Base-by-base conservation (phyloP, 2,888 invertebrate species). In the Ectemnius continuus region DNA sequence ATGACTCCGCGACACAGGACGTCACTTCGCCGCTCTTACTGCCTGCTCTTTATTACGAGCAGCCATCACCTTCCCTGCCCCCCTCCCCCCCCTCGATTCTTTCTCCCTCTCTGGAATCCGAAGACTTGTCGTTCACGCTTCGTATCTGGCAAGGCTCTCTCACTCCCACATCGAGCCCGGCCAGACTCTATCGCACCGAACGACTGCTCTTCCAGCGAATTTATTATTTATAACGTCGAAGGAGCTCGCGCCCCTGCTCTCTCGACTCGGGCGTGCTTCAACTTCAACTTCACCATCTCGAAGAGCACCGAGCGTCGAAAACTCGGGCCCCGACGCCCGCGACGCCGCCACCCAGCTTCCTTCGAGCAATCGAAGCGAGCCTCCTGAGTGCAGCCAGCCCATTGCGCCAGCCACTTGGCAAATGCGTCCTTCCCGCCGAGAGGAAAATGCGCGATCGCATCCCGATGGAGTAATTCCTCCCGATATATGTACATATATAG, bases 151-250 rank as follows among this genome's bases (percentile, higher is more conserved):
- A 18, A 13, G 56, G 48, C 46, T 16, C 47, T 16, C 47, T 28
- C 47, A 58, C 47, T 75, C 57, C 67, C 48, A 28, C 23, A 20
- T 18, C 46, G 18, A 4, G 16, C 26, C 57, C 13, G 13, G 61
- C 23, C 23, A 4, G 45, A 45, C 47, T 56, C 61, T n/a, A 20
- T 46, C 23, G 20, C 58, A 14, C 2, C 60, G 47, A 68, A 80
- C 67, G 67, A 75, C 79, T 76, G 66, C 66, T 78, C 70, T 76
- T 63, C 73, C 20, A 66, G 75, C 64, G 78, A 87, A 89, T 90
- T 88, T 90, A 90, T 89, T 90, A 90, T 89, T 89, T 88, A 89
- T 87, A 85, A 86, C 87, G 83, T 81, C 85, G 82, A 84, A 85
- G 85, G 81, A 82, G 85, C 84, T 81, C 73, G 80, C 78, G 81